A percentile compares a stretch with the other conserved stretches of the same genome.
Conservation (phyloP, 2,113 vertebrate species). For the Daubentonia madagascariensis region DNA sequence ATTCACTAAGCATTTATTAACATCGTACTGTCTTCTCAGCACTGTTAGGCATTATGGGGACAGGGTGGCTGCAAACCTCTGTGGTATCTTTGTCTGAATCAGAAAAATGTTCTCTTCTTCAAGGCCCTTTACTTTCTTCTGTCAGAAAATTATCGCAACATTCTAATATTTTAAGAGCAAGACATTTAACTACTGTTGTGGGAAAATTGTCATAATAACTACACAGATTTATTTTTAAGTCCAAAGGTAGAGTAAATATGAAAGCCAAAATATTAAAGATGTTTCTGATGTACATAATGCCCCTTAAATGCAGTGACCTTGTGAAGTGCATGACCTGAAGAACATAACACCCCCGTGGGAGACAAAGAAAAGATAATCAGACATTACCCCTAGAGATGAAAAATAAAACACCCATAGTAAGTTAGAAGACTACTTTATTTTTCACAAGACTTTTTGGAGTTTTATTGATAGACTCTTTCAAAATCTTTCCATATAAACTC, state of each 20-base stretch:
- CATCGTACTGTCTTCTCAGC: not conserved
- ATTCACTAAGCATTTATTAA: constrained; percentile 29
- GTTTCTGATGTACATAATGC: not conserved
- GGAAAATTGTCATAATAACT: not conserved
- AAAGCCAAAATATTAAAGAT: not conserved
- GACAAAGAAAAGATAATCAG: not conserved
- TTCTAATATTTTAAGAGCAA: not conserved
- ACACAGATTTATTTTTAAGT: not conserved
- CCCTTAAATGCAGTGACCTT: not conserved
- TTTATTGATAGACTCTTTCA: not conserved
- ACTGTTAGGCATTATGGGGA: not conserved
- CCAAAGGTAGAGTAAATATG: not conserved
- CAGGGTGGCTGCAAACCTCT: not conserved
- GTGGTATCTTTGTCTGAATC: not conserved
- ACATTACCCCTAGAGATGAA: not conserved
- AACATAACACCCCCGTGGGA: accelerated
- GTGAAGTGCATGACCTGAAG: not conserved
- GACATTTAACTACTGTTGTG: not conserved
- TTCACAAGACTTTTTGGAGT: not conserved
- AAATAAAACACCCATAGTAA: not conserved
- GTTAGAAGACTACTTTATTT: not conserved
- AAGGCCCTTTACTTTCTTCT: not conserved
- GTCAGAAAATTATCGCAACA: not conserved
- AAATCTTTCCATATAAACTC: not conserved
- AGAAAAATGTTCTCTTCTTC: not conserved